Conservation (phyloP, 1,140 invertebrate species). For the Zeugodacus cucurbitae region DNA sequence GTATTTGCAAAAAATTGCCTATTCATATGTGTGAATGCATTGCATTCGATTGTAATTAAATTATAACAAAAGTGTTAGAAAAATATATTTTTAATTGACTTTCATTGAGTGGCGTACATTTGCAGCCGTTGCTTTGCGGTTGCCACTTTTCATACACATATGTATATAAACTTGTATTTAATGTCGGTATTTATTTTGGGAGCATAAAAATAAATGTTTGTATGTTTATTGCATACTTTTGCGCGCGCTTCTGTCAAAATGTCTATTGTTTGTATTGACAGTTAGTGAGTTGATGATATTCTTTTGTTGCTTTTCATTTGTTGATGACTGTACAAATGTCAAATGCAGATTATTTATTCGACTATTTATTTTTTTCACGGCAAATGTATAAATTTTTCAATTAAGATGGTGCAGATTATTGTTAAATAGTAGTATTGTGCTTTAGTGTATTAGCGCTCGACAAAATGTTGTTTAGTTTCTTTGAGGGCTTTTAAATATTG, state of each 20-base stretch:
- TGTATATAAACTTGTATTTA: neutral
- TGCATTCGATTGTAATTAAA: conserved; percentile 10
- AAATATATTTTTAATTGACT: conserved; percentile 26
- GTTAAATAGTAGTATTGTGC: no score
- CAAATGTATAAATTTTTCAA: neutral
- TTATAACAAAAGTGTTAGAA: conserved; percentile 31
- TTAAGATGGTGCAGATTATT: neutral
- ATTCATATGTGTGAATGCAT: neutral
- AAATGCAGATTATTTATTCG: neutral
- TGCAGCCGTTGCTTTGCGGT: neutral
- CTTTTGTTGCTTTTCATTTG: neutral
- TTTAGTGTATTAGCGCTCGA: no score
- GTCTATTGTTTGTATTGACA: neutral
- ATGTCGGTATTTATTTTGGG: neutral
- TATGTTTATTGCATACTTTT: neutral
- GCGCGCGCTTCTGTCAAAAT: neutral
- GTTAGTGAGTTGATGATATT: neutral
- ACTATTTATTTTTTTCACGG: neutral
- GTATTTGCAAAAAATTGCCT: neutral
- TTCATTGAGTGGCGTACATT: neutral
- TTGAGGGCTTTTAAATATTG: no score
- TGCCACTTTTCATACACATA: neutral
- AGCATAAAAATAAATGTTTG: neutral
- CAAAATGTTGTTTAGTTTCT: no score
- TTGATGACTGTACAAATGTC: neutral